Conservation (phyloP, 2,797 vertebrate species). For the Xenentodon cancila region DNA sequence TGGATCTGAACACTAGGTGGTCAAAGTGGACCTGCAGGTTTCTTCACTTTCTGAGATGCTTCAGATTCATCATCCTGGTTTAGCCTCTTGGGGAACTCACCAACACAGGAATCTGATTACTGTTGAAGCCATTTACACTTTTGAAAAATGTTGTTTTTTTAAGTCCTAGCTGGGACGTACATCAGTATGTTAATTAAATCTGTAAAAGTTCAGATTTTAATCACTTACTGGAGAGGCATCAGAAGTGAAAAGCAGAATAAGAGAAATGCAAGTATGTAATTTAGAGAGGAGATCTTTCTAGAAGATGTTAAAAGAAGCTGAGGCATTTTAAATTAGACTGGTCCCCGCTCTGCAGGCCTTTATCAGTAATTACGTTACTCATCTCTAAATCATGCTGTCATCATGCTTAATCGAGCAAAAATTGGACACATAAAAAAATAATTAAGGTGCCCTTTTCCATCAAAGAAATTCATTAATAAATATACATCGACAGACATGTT, state of each 20-base stretch:
- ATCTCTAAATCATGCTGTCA: constrained; percentile 73
- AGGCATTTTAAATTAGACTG: constrained; percentile 72
- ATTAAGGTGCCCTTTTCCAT: constrained; percentile 68
- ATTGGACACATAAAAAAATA: constrained; percentile 68
- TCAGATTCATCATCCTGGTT: too few relatives aligned
- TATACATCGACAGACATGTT: constrained; percentile 32
- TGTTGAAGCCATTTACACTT: constrained; percentile 60
- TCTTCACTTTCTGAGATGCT: too few relatives aligned
- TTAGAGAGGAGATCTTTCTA: constrained; percentile 51
- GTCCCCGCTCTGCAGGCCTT: constrained; percentile 63
- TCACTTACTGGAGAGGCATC: constrained; percentile 66
- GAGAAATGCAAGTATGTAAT: constrained; percentile 63
- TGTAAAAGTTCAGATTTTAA: constrained; percentile 76
- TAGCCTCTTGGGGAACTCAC: background rate
- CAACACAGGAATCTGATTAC: constrained; percentile 54
- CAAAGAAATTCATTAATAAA: constrained; percentile 69
- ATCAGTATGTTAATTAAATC: constrained; percentile 76
- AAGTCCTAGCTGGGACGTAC: constrained; percentile 57
- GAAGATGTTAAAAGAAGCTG: constrained; percentile 65
- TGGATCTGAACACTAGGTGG: too few relatives aligned
- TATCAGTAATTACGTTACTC: constrained; percentile 79
- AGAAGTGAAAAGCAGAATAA: constrained; percentile 58
- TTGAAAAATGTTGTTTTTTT: constrained; percentile 60
- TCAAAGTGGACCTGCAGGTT: too few relatives aligned
- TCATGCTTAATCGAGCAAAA: constrained; percentile 72